Base-by-base conservation (phyloP, 2,888 invertebrate genomes). In the Cerastis leucographa region DNA sequence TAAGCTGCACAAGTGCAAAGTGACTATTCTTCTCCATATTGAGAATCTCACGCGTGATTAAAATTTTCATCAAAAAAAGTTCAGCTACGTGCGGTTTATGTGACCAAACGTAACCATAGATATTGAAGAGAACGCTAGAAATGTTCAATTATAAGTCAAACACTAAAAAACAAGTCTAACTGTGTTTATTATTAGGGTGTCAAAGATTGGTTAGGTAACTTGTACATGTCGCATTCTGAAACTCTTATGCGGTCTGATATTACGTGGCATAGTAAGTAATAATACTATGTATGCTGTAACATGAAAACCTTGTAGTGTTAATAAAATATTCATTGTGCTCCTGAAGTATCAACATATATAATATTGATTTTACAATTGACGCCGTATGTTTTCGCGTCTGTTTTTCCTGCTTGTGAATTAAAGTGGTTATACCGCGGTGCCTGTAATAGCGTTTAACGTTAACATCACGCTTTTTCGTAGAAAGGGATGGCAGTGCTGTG, bases 291-390 rank as follows among this genome's bases (percentile, higher is more conserved):
- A 22, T 29, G 29, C 19, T 44, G n/a, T n/a, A 29, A 29, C 11
- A 22, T 44, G 40, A n/a, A 22, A 42, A 65, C 74, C 40, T 76
- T 56, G 76, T 29, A 29, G 19, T 65, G 29, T 40, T 49, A 19
- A 65, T 74, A 56, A 40, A 65, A 65, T 56, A 74, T 65, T n/a
- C 65, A 65, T 17, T 46, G 56, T 25, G 40, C 40, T 59, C 40
- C 5, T 59, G 40, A 25, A 65, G 40, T 46, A 49, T 22, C 12
- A 56, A 40, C 75, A 40, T n/a, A n/a, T n/a, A n/a, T n/a, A 56
- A 56, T 76, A 76, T 66, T 76, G 66, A 76, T 76, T 66, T 66
- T 59, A 76, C 76, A 75, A 59, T n/a, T 29, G 40, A 42, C 59
- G 42, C 29, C 9, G 6, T 42, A 17, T 12, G 6, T 8, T 29